phyloP scores from a whole-genome alignment of 2,113 vertebrate genomes.

The Heteronetta atricapilla region DNA sequence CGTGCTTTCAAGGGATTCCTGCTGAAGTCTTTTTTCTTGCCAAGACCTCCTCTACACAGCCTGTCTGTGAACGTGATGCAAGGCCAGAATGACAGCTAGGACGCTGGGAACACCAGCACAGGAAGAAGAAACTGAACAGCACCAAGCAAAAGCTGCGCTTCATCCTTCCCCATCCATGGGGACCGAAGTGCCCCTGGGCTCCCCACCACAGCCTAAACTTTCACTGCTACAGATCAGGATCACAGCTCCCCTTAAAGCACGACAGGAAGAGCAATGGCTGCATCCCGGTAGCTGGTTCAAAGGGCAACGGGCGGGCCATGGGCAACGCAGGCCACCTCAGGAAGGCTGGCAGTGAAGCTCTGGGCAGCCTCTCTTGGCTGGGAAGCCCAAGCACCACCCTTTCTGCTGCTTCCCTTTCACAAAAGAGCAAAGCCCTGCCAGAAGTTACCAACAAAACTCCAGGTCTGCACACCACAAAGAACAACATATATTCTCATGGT shows the following conservation, averaged over 20 bases:
- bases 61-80: fast-evolving
- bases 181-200: not conserved
- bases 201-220: not conserved
- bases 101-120: not conserved
- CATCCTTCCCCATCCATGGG: not conserved
- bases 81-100: fast-evolving
- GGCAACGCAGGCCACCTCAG: not conserved
- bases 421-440: not conserved
- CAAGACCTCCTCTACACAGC: not conserved
- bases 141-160: not conserved
- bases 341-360: not conserved
- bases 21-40: not conserved
- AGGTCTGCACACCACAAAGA: not conserved
- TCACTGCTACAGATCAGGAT: not conserved
- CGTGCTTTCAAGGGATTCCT: not conserved
- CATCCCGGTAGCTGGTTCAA: not conserved
- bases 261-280: not conserved
- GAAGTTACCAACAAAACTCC: not conserved
- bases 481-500: not conserved
- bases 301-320: not conserved
- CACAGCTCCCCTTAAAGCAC: not conserved
- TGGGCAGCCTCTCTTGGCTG: not conserved
- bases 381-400: not conserved
- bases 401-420: fast-evolving
- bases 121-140: not conserved